phyloP scores from a whole-genome alignment of 2,113 vertebrate genomes.

The Cyanistes caeruleus region DNA sequence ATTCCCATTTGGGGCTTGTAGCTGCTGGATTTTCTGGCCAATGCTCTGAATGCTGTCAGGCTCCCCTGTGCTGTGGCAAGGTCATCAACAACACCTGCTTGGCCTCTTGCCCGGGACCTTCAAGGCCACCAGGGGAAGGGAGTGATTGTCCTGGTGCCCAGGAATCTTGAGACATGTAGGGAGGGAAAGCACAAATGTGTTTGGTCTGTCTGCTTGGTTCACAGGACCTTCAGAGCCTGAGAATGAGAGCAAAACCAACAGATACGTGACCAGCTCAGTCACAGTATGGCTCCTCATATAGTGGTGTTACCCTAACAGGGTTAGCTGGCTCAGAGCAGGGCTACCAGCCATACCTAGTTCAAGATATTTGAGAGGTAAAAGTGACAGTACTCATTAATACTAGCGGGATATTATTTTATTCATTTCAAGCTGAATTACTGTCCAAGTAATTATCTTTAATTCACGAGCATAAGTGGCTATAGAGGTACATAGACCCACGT shows the following conservation, averaged over 20 bases:
- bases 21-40: not conserved
- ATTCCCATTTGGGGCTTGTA: not conserved
- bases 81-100: not conserved
- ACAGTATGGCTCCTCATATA: not conserved
- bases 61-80: not conserved
- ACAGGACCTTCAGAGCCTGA: not conserved
- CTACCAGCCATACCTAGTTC: not conserved
- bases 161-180: not conserved
- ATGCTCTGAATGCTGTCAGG: not conserved
- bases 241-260: not conserved
- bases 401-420: not conserved
- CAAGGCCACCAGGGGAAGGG: not conserved
- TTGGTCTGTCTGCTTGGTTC: not conserved
- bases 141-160: accelerated
- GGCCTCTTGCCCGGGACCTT: not conserved
- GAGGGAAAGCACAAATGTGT: not conserved
- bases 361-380: not conserved
- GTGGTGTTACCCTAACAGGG: accelerated
- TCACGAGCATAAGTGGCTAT: not conserved
- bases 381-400: not conserved
- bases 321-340: not conserved
- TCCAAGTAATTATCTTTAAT: not conserved
- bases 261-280: accelerated
- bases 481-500: not conserved
- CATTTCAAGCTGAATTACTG: not conserved